Evolutionary conservation across 2,113 vertebrate species (phyloP).

Genomic region (Tragulus kanchil): DNA sequence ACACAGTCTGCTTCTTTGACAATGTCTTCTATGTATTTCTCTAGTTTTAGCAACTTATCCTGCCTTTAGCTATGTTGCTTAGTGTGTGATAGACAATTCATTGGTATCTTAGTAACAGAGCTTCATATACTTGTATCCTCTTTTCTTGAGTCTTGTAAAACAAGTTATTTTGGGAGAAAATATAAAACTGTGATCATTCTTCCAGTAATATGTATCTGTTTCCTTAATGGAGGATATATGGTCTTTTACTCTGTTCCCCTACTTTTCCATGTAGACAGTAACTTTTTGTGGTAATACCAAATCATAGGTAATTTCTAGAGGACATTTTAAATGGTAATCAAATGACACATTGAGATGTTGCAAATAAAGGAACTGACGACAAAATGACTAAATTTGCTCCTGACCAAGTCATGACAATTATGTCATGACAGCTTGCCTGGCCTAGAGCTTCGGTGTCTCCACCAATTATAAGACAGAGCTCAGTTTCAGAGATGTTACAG

Average conservation of each 20-base stretch:
- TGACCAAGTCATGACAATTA: not conserved
- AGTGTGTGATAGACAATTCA: not conserved
- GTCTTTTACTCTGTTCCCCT: not conserved
- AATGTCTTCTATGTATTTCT: not conserved
- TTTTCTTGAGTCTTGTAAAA: constrained; percentile 2
- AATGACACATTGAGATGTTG: not conserved
- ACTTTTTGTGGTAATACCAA: constrained; percentile 2
- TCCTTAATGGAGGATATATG: not conserved
- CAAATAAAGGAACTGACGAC: not conserved
- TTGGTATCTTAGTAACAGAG: not conserved
- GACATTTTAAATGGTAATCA: not conserved
- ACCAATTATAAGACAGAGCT: not conserved
- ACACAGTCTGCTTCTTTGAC: too few relatives aligned
- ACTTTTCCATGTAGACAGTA: not conserved
- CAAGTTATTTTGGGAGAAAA: not conserved
- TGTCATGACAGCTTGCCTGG: not conserved
- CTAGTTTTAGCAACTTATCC: not conserved
- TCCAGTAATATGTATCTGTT: not conserved
- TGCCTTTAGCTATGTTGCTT: not conserved
- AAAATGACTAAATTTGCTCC: not conserved
- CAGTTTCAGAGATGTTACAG: not conserved
- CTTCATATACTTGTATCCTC: not conserved
- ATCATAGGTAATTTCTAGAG: not conserved
- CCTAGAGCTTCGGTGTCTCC: not conserved
- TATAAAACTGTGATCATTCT: not conserved